Evolutionary conservation across 2,888 invertebrate species (phyloP), one percentile per base, ranked within the genome.

Genomic region (Asteroscopus sphinx): DNA sequence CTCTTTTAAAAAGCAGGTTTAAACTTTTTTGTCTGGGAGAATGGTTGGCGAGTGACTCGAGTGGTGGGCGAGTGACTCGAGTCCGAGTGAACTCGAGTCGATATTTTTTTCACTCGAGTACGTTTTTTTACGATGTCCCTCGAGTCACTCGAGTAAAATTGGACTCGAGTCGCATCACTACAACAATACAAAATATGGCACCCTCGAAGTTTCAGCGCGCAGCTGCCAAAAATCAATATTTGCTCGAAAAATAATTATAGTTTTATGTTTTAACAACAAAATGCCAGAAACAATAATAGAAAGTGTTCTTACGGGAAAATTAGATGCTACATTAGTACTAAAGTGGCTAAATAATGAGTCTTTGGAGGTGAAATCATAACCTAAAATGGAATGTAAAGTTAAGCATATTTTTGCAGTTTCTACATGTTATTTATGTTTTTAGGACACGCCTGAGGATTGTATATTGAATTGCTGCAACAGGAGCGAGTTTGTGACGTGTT

Each of bases 401-500:
- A 55, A 12, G 15, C 48, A 16, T 55, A 64, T 72, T 72, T 47
- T 53, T 64, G 53, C 44, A 17, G 7, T 49, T 51, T 72, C 49
- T 52, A 53, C 13, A 51, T 48, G 54, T 52, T 76, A 65, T 75
- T 63, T 56, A 35, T 40, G 16, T 88, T 92, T 77, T 81, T 63
- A 94, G 94, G 89, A 87, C 33, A 83, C 82, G 9, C 82, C 87
- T 37, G 91, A 91, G 13, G 91, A 92, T 61, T 89, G 88, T 76
- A 81, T 88, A 59, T 78, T 90, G 58, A 79, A 85, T 45, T 88
- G 91, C 74, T 92, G 90, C 66, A 89, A 85, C 63, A 87, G 82
- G 65, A 89, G 81, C 49, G 95, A 95, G 66, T 96, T 96, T 82
- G 95, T 95, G 28, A 87, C 94, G n/a, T 95, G 93, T 80, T 96